Conservation (phyloP, 2,797 vertebrate species). For the Phataginus tetradactyla region DNA sequence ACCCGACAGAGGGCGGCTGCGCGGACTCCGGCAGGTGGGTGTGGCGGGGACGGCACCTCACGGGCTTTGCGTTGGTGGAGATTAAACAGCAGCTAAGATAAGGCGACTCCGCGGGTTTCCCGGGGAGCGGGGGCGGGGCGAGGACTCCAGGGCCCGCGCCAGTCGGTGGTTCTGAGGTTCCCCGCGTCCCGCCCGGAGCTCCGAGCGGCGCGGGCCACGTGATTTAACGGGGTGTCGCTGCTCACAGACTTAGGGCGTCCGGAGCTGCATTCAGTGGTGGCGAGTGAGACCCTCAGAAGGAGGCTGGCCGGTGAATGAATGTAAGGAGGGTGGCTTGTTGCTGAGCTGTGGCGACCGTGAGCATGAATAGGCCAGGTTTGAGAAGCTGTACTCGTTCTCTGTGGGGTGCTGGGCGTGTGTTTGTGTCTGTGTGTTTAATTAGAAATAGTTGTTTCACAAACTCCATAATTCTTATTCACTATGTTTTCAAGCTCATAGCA, state of each 20-base stretch:
- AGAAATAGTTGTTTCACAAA: conserved; percentile 42
- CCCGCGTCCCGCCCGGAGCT: background rate
- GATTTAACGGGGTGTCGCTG: background rate
- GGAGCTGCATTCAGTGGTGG: conserved; percentile 62
- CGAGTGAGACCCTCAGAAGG: background rate
- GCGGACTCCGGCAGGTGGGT: conserved; percentile 66
- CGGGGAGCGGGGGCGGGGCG: background rate
- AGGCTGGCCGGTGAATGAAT: background rate
- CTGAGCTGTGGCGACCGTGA: background rate
- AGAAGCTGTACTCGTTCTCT: background rate
- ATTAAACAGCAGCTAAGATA: background rate
- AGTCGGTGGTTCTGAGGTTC: background rate
- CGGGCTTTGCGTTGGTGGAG: background rate
- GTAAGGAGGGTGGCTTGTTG: background rate
- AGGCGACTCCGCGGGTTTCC: background rate
- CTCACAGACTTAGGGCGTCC: background rate
- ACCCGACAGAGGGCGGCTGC: background rate
- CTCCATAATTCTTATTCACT: conserved; percentile 25
- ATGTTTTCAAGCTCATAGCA: background rate
- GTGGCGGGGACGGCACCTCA: conserved; percentile 31
- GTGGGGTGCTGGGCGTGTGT: background rate
- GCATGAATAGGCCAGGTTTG: background rate
- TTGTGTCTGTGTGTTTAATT: background rate
- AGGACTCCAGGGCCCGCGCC: background rate
- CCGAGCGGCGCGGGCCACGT: background rate